phyloP scores from a whole-genome alignment of 2,888 invertebrate species.

The Xestia sexstrigata region DNA sequence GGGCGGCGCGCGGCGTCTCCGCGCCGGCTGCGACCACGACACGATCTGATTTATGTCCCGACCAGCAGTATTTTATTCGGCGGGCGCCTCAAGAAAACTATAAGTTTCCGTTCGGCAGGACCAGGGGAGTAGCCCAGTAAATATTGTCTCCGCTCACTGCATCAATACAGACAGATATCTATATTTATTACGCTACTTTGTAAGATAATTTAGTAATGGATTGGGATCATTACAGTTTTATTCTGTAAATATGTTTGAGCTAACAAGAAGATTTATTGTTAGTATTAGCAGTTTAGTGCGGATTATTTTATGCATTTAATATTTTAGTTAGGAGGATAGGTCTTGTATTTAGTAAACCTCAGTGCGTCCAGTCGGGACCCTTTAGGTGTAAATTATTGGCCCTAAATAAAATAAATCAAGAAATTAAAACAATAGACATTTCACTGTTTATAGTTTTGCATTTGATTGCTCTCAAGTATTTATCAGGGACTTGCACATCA shows the following conservation, averaged over 20 bases:
- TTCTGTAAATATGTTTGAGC: slow-evolving; percentile 70
- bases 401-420: too few species aligned
- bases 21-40: slow-evolving; percentile 87
- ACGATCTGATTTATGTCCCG: slow-evolving; percentile 88
- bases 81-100: slow-evolving; percentile 90
- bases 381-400: not conserved
- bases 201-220: slow-evolving; percentile 89
- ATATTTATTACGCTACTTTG: slow-evolving; percentile 87
- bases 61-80: slow-evolving; percentile 90
- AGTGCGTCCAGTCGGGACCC: not conserved
- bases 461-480: slow-evolving; percentile 14
- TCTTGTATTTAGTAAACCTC: not conserved
- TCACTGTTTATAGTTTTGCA: not conserved
- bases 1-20: slow-evolving; percentile 75
- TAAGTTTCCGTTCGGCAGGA: slow-evolving; percentile 90
- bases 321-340: not conserved
- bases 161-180: slow-evolving; percentile 88
- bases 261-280: slow-evolving; percentile 49
- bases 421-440: too few species aligned
- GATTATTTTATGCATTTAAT: slow-evolving; percentile 23
- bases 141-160: slow-evolving; percentile 89
- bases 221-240: slow-evolving; percentile 82
- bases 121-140: slow-evolving; percentile 89
- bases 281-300: slow-evolving; percentile 24
- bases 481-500: slow-evolving; percentile 62